Conservation (phyloP, 1,140 invertebrate species). For the Microplitis mediator region DNA sequence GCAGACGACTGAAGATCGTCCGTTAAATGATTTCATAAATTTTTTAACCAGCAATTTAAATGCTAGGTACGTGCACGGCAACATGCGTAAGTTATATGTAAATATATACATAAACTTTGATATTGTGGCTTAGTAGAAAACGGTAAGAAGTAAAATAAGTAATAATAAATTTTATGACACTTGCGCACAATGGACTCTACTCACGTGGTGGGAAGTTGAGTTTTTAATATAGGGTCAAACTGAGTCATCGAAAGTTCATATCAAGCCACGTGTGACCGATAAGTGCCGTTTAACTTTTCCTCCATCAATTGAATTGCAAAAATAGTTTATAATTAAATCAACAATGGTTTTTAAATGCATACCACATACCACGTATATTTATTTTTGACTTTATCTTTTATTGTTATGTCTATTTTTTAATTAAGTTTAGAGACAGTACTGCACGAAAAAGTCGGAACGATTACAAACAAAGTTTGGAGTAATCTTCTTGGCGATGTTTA, state of each 20-base stretch:
- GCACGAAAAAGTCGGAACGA: constrained; percentile 64
- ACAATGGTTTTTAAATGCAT: background rate
- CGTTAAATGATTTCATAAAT: constrained; percentile 52
- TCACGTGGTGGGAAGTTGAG: background rate
- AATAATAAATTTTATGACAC: background rate
- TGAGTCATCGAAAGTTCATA: constrained; percentile 14
- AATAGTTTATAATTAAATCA: background rate
- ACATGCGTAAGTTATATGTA: background rate
- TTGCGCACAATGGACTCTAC: background rate
- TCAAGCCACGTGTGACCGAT: background rate
- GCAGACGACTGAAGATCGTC: constrained; percentile 47
- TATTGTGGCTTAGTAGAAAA: background rate
- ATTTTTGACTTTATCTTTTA: background rate
- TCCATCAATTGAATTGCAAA: background rate
- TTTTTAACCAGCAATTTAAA: constrained; percentile 53
- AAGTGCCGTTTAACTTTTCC: background rate
- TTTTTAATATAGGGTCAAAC: background rate
- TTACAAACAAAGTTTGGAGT: constrained; percentile 66
- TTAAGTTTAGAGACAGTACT: constrained; percentile 57
- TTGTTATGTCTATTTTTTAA: constrained; percentile 27
- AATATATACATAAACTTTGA: constrained; percentile 8
- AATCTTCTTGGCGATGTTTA: constrained; percentile 67
- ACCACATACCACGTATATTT: background rate
- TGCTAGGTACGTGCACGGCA: constrained; percentile 46
- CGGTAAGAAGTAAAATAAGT: constrained; percentile 2